Percentiles rank a stretch among this genome's conserved stretches.
Conservation (phyloP, 2,113 vertebrate genomes). For the Pseudorasbora parva region DNA sequence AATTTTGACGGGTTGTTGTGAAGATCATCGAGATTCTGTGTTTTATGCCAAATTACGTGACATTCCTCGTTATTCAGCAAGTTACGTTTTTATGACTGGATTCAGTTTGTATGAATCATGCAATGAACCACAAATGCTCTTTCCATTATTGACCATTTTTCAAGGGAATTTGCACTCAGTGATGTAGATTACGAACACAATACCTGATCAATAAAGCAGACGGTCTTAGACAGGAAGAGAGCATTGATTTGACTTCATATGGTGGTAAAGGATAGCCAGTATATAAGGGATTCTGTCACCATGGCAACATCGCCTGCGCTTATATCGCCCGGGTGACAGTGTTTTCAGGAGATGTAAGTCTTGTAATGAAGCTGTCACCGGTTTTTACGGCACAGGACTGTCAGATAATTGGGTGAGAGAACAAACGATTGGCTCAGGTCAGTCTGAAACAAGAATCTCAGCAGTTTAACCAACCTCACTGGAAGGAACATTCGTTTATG, state of each 20-base stretch:
- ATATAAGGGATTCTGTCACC: conserved; percentile 5
- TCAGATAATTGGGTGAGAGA: not conserved
- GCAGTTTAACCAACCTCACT: not conserved
- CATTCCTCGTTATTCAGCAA: too few species aligned
- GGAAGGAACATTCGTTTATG: not conserved
- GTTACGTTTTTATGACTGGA: too few species aligned
- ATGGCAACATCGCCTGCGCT: conserved; percentile 1
- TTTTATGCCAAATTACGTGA: too few species aligned
- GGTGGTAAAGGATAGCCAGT: not conserved
- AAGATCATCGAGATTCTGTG: too few species aligned
- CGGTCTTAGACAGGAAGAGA: not conserved
- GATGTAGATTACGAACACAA: not conserved
- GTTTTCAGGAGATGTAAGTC: not conserved
- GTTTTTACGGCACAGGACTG: conserved; percentile 18
- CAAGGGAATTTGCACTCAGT: not conserved
- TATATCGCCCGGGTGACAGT: not conserved
- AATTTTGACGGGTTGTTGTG: too few species aligned
- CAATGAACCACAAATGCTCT: not conserved
- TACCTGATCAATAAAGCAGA: not conserved
- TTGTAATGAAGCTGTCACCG: not conserved
- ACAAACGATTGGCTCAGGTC: not conserved
- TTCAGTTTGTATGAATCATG: too few species aligned
- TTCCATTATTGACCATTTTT: not conserved
- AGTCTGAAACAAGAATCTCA: not conserved
- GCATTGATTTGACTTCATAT: not conserved